These are phyloP conservation scores for Heliothis peltigera DNA, from an alignment of 2,888 invertebrate genomes.

Conservation along the genomic window DNA sequence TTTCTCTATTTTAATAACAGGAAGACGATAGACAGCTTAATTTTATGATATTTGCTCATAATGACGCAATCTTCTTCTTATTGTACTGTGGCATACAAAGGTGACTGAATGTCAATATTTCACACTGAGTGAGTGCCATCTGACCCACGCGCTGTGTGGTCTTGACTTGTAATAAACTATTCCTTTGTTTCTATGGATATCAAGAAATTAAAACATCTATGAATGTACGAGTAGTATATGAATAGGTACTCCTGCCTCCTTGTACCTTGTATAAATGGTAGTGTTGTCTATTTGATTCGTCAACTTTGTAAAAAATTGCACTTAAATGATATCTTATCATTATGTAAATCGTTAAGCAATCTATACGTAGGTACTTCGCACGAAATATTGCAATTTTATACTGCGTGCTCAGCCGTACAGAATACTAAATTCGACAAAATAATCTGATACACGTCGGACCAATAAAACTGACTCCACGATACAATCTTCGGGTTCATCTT, in stretches of 20 bases:
- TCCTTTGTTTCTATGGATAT: slow-evolving; percentile 17
- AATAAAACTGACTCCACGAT: background rate
- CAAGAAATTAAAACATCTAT: background rate
- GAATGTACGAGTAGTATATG: too few species aligned
- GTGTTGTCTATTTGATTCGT: background rate
- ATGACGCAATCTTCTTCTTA: background rate
- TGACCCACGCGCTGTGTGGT: slow-evolving; percentile 44
- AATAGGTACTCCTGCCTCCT: background rate
- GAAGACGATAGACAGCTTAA: background rate
- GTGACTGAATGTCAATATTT: slow-evolving; percentile 26
- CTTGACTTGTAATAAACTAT: slow-evolving; percentile 34
- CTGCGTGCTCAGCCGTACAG: background rate
- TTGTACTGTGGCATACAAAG: background rate
- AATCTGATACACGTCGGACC: background rate
- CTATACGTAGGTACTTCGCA: too few species aligned
- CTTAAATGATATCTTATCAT: too few species aligned
- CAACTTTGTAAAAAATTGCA: too few species aligned
- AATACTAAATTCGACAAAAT: background rate
- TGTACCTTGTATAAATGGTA: background rate
- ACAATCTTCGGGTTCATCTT: background rate
- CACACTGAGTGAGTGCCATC: slow-evolving; percentile 21
- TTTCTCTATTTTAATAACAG: background rate
- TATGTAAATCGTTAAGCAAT: too few species aligned
- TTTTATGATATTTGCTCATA: background rate
- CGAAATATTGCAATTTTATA: too few species aligned